Evolutionary conservation across 2,113 vertebrate species (phyloP).

Genomic region (Hemiscyllium ocellatum): DNA sequence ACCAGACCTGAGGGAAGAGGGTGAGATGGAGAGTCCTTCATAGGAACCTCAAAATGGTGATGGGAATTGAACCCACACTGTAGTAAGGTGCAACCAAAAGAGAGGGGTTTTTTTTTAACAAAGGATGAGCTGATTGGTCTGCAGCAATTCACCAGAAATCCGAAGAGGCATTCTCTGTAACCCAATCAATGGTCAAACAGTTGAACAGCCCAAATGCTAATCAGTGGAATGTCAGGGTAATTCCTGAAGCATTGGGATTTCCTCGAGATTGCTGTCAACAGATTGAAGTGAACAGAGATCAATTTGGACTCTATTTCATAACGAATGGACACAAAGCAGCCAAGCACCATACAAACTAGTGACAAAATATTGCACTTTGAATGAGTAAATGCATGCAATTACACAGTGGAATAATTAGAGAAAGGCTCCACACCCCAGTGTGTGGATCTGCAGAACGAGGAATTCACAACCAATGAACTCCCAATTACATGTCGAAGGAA

Average conservation of each 20-base stretch:
- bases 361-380: background rate
- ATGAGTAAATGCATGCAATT: too few species aligned
- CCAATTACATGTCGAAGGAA: background rate
- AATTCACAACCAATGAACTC: background rate
- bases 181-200: background rate
- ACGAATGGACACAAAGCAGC: background rate
- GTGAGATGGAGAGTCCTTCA: too few species aligned
- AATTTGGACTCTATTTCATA: background rate
- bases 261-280: background rate
- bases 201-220: background rate
- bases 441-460: background rate
- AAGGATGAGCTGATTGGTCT: background rate
- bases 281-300: background rate
- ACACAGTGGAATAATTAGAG: background rate
- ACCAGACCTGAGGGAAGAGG: too few species aligned
- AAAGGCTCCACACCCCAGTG: background rate
- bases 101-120: background rate
- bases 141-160: background rate
- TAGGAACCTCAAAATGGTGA: too few species aligned
- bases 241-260: background rate
- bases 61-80: too few species aligned
- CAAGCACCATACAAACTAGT: background rate
- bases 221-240: background rate
- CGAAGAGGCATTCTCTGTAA: background rate
- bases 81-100: too few species aligned